These are phyloP conservation scores for Sebastes aleutianus DNA, from an alignment of 2,797 vertebrate species.

Conservation along the genomic window DNA sequence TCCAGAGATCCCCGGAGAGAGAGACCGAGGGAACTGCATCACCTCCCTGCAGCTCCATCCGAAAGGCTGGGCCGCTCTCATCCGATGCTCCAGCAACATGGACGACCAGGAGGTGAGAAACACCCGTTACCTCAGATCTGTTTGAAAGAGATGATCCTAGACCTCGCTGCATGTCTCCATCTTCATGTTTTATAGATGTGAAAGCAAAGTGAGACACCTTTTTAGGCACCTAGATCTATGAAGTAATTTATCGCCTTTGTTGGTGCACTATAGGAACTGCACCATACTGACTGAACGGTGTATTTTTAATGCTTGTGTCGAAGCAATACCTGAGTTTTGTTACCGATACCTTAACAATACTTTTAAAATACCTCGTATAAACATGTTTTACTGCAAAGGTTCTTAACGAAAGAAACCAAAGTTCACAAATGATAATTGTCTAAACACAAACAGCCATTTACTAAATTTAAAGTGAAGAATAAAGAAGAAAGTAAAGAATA, in stretches of 20 bases:
- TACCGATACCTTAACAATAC: not conserved
- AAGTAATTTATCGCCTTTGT: not conserved
- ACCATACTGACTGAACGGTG: not conserved
- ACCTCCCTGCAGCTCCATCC: conserved; percentile 97
- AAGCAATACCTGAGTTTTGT: not conserved
- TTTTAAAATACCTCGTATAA: not conserved
- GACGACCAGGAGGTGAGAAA: conserved; percentile 94
- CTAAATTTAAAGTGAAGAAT: not conserved
- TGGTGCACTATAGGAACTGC: not conserved
- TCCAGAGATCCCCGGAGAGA: conserved; percentile 92
- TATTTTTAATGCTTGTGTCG: not conserved
- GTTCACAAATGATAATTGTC: not conserved
- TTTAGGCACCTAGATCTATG: not conserved
- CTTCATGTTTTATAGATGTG: not conserved
- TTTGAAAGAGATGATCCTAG: not conserved
- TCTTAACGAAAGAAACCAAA: not conserved
- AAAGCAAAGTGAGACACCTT: not conserved
- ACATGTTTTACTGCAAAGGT: not conserved
- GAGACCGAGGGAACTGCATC: conserved; percentile 97
- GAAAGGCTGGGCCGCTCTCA: conserved; percentile 96
- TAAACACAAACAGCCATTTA: not conserved
- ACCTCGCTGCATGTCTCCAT: no score
- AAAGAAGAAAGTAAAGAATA: not conserved
- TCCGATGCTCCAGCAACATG: conserved; percentile 97
- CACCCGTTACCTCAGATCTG: not conserved